Evolutionary conservation across 2,888 invertebrate species (phyloP).

Genomic region (Oasisia sp.): DNA sequence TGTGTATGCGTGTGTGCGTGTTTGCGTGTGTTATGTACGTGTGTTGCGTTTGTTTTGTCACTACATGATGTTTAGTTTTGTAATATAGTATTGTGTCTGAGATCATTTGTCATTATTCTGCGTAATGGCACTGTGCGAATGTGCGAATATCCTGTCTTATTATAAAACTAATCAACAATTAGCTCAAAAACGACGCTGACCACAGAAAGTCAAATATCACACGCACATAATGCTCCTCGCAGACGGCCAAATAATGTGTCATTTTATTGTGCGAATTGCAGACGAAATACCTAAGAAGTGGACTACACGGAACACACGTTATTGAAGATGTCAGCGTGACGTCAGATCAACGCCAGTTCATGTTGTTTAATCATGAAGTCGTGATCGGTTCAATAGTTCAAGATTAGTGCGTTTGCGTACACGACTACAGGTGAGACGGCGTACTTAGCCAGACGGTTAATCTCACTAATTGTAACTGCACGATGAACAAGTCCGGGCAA

Average conservation of each 20-base stretch:
- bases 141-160: neutral
- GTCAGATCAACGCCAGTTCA: neutral
- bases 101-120: neutral
- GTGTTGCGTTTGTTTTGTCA: neutral
- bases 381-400: neutral
- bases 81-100: neutral
- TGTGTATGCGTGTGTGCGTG: too few relatives aligned
- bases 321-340: slow-evolving; percentile 10
- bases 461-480: neutral
- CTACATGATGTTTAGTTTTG: neutral
- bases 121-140: neutral
- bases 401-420: neutral
- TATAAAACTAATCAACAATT: neutral
- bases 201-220: neutral
- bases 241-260: neutral
- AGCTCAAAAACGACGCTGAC: neutral
- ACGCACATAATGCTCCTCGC: neutral
- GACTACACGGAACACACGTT: neutral
- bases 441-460: neutral
- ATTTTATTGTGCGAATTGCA: neutral
- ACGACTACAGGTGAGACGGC: neutral
- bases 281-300: neutral
- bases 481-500: neutral
- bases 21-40: too few relatives aligned
- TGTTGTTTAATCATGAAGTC: neutral